Evolutionary conservation across 2,797 vertebrate species (phyloP), one percentile per base, ranked within the genome.

Genomic region (Sciurus carolinensis): DNA sequence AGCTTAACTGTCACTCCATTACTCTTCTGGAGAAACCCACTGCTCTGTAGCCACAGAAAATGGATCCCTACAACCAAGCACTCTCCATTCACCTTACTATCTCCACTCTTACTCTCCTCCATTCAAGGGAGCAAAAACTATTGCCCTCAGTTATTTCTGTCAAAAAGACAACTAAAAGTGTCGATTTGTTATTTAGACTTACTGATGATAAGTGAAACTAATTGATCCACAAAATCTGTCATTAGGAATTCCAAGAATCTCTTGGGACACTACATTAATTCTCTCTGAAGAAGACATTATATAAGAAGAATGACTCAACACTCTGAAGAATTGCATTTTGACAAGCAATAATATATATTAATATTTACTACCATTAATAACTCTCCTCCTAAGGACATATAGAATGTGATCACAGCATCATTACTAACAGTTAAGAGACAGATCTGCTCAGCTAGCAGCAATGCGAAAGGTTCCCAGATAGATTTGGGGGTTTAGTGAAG

Each of bases 291-390:
- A 3, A 50, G 64, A 62, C 10, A 87, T 6, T 7, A 33, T 33
- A 81, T 80, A 93, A 71, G 71, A 93, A 42, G 33, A 88, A 47
- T 30, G 47, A 91, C 67, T 73, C 22, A 71, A 52, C 59, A 83
- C 36, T 87, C 47, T 96, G 71, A 83, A 91, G 33, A 95, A 95
- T 79, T 89, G 47, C 12, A 28, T 82, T 54, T 75, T 82, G 54
- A 17, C 36, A 69, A 91, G n/a, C 36, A 91, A 52, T 89, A 72
- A 86, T 54, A 7, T 20, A 54, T 20, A 14, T 54, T 54, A 20
- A 20, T 18, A 54, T 86, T 86, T 62, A 82, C 82, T 77, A 13
- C 26, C 22, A 91, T 88, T 82, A 82, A 64, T 86, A 86, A 69
- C 3, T 93, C 69, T 24, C 44, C 66, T 79, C 86, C 13, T 44